Evolutionary conservation across 2,888 invertebrate species (phyloP), one percentile per base, ranked within the genome.

Genomic region (Aelia acuminata): DNA sequence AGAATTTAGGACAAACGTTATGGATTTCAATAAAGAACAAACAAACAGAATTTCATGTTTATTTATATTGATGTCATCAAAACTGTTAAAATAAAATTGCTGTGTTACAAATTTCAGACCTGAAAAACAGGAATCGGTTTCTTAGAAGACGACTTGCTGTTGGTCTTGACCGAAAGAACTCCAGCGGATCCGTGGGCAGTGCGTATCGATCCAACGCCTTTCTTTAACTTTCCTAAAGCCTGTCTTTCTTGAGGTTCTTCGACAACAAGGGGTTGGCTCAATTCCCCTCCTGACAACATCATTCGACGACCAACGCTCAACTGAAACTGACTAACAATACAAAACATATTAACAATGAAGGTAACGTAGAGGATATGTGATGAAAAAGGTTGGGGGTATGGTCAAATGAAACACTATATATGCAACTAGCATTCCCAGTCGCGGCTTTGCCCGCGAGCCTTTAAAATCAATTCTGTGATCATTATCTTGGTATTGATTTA

Each of bases 231-330:
- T 93, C 43, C 96, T 88, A 98, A 93, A 15, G 96, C 97, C 91
- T 95, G 94, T 88, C 98, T 94, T 22, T 84, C 87, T 8, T 85
- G 87, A 87, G 90, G 88, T 1, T 86, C 88, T 0, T 88, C 88
- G 91, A 96, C 96, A 39, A 94, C 93, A n/a, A n/a, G n/a, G 85
- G 96, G 92, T 80, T 94, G 93, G 85, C 94, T 94, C 26, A 92
- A 92, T 89, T 91, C 91, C 86, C 93, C 93, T 53, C 94, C 93
- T 91, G 95, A 95, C 91, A 94, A 95, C 87, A 95, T 92, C 93
- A 95, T 94, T 92, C 95, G 93, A 91, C 95, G 94, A 53, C 95
- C 95, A 90, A 96, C 94, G 90, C 95, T 94, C 89, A 95, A 93
- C 92, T 96, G 95, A 91, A 97, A 96, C 92, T 96, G 96, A 92